Conservation (phyloP, 2,888 invertebrate genomes). For the Bombylius discolor region DNA sequence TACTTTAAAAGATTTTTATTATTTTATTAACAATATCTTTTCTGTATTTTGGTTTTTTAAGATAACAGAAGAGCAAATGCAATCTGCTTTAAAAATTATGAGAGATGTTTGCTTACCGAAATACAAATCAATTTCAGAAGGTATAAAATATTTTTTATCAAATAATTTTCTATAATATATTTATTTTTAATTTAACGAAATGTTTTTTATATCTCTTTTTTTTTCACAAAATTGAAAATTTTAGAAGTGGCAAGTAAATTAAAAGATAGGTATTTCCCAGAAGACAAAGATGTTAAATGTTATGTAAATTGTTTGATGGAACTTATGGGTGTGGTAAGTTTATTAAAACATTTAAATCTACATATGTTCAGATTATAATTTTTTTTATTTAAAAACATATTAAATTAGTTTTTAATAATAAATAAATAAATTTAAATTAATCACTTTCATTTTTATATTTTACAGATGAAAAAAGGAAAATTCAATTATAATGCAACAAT, state of each 20-base stretch:
- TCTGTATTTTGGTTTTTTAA: neutral
- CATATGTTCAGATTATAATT: neutral
- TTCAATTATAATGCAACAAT: constrained; percentile 10
- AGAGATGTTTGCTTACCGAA: constrained; percentile 47
- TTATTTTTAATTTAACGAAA: neutral
- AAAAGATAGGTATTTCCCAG: constrained; percentile 7
- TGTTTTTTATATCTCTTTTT: neutral
- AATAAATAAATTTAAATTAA: no score
- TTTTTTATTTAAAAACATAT: neutral
- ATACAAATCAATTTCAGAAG: constrained; percentile 40
- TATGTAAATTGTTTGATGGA: constrained; percentile 34
- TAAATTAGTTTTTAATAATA: no score
- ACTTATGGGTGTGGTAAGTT: constrained; percentile 35
- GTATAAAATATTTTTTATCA: constrained; percentile 26
- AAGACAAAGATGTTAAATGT: constrained; percentile 25
- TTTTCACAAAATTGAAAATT: neutral
- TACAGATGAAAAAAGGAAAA: constrained; percentile 14
- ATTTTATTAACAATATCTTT: neutral
- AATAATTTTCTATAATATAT: neutral
- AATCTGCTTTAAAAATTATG: constrained; percentile 43
- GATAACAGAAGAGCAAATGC: constrained; percentile 40
- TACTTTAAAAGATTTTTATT: neutral
- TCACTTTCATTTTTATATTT: no score
- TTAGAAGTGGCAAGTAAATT: constrained; percentile 8
- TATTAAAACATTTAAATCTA: constrained; percentile 12